Conservation (phyloP, 2,113 vertebrate genomes). For the Rhabdomys dilectus region DNA sequence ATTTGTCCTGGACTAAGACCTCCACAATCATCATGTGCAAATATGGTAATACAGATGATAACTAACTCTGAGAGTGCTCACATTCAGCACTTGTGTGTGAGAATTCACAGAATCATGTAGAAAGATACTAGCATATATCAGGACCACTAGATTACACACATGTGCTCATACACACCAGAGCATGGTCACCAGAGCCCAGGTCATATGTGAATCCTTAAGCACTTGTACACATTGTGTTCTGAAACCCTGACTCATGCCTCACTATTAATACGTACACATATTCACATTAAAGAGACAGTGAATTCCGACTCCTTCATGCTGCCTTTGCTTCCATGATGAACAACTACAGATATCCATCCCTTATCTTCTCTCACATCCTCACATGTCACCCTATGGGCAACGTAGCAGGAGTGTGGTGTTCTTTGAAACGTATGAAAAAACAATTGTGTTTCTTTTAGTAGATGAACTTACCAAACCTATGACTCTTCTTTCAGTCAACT, state of each 20-base stretch:
- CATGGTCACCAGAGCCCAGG: not conserved
- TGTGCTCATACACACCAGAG: not conserved
- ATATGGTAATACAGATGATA: not conserved
- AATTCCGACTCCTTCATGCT: not conserved
- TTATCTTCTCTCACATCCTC: not conserved
- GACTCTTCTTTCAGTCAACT: not conserved
- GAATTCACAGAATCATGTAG: not conserved
- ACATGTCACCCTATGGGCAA: not conserved
- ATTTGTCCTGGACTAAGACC: not conserved
- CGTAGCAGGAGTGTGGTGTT: not conserved
- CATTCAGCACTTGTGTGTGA: not conserved
- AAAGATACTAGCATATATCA: not conserved
- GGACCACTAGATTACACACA: not conserved
- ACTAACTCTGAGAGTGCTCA: not conserved
- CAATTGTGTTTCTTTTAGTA: not conserved
- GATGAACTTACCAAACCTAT: not conserved
- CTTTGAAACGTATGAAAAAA: not conserved
- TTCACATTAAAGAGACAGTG: not conserved
- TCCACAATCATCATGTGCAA: not conserved
- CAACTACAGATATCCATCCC: not conserved
- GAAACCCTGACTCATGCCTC: not conserved
- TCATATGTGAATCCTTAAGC: not conserved
- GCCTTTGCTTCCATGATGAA: not conserved
- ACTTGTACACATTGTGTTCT: not conserved
- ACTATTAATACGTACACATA: not conserved